Evolutionary conservation across 2,888 invertebrate genomes (phyloP), one percentile per base, ranked within the genome.

Genomic region (Meteorus cinctellus): DNA sequence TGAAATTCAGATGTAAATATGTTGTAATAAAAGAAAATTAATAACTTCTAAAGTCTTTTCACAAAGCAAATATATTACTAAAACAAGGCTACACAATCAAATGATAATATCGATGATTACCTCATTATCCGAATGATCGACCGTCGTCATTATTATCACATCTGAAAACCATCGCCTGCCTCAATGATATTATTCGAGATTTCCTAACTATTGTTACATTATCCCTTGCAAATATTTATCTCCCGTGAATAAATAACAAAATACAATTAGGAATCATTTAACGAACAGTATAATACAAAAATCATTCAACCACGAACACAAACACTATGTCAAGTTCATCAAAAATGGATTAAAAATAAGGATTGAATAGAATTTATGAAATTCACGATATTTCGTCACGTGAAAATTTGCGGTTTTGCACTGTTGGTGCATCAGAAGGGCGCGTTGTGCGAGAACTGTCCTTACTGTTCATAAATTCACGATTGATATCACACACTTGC

Each of bases 391-490:
- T 31, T 10, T 24, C 24, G n/a, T 27, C 59, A 8, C 55, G 19
- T 24, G n/a, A 55, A 19, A 55, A 19, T 27, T 31, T 62, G 8
- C 27, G 16, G 29, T 2, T 16, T 10, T 29, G 51, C 68, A 34
- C 45, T 71, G 75, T 78, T 66, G 67, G 72, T 71, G 77, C 41
- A 51, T 29, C 70, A 65, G 34, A 70, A 80, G 78, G 81, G 79
- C 84, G 81, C 83, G 81, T 78, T 81, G 80, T 81, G 79, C 72
- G 80, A 81, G 82, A 81, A 84, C 84, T 84, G 76, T 79, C 79
- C 82, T 76, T 78, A n/a, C 55, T 55, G 8, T 72, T 78, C 72
- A 45, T 76, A 19, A 6, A 19, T 77, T 73, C 62, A 24, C 62
- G 62, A 60, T 74, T 45, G 74, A 68, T 55, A 55, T 6, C 19